Percentiles rank a stretch among this genome's conserved stretches.
Evolutionary conservation across 2,797 vertebrate genomes (phyloP).

Genomic region (Accipiter fasciatus): DNA sequence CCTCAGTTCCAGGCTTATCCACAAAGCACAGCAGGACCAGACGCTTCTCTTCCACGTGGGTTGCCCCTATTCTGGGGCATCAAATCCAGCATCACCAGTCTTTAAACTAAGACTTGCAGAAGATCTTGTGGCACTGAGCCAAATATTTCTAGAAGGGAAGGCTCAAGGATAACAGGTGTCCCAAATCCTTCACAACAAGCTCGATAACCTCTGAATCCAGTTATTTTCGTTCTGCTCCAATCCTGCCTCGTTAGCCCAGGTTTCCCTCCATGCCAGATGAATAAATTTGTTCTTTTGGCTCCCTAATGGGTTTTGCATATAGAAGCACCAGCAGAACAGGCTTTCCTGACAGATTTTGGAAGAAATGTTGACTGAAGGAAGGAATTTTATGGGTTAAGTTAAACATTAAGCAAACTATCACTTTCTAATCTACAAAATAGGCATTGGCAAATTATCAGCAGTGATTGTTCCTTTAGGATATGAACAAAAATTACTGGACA

Average conservation of each 20-base stretch:
- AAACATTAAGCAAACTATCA: slow-evolving; percentile 1
- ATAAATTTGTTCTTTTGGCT: not conserved
- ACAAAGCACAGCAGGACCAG: not conserved
- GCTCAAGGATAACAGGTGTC: not conserved
- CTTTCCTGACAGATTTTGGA: not conserved
- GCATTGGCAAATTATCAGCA: not conserved
- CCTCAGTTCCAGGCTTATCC: not conserved
- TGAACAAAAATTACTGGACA: not conserved
- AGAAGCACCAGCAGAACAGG: not conserved
- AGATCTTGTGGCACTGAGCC: not conserved
- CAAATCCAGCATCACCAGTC: not conserved
- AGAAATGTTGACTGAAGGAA: not conserved
- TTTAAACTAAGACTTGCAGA: not conserved
- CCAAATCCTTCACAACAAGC: not conserved
- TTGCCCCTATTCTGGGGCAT: not conserved
- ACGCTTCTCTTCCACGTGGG: not conserved
- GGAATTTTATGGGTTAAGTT: not conserved
- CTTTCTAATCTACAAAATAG: slow-evolving; percentile 13
- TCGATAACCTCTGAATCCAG: not conserved
- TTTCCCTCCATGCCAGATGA: not conserved
- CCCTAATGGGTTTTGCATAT: not conserved
- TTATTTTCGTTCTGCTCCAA: not conserved
- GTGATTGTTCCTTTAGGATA: not conserved
- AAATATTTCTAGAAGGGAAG: not conserved
- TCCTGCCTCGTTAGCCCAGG: not conserved